Percentiles rank a stretch among this genome's conserved stretches.
Conservation (phyloP, 2,797 vertebrate genomes). For the Benthosema pterotum region DNA sequence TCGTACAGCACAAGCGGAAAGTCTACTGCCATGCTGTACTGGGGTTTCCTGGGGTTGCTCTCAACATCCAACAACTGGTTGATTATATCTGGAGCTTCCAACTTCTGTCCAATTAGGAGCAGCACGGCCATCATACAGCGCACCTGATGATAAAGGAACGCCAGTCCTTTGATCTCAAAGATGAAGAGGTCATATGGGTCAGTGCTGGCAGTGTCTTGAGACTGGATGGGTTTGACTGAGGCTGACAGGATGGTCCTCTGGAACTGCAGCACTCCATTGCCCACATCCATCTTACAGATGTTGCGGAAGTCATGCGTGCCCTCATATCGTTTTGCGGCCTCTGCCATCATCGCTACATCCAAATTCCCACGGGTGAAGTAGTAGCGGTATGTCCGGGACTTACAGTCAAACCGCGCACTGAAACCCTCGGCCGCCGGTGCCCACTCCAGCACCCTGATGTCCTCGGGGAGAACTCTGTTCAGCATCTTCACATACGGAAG, state of each 20-base stretch:
- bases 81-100: slow-evolving; percentile 88
- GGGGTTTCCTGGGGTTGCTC: slow-evolving; percentile 92
- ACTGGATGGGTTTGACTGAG: slow-evolving; percentile 68
- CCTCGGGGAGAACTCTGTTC: slow-evolving; percentile 89
- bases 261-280: slow-evolving; percentile 93
- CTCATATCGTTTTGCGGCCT: slow-evolving; percentile 84
- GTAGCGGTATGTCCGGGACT: slow-evolving; percentile 91
- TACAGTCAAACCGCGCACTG: slow-evolving; percentile 94
- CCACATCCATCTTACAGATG: slow-evolving; percentile 98
- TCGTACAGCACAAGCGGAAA: slow-evolving; percentile 91
- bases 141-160: slow-evolving; percentile 95
- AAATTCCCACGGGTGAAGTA: slow-evolving; percentile 88
- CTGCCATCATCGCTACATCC: slow-evolving; percentile 86
- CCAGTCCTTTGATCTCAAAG: slow-evolving; percentile 91
- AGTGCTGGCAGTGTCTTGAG: slow-evolving; percentile 6
- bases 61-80: slow-evolving; percentile 88
- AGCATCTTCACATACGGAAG: slow-evolving; percentile 92
- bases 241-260: slow-evolving; percentile 90
- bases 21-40: slow-evolving; percentile 98
- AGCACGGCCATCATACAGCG: slow-evolving; percentile 97
- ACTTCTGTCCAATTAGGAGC: slow-evolving; percentile 91
- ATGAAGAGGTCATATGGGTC: slow-evolving; percentile 84
- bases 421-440: slow-evolving; percentile 83
- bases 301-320: slow-evolving; percentile 97
- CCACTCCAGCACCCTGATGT: slow-evolving; percentile 91